Evolutionary conservation across 2,113 vertebrate species (phyloP).

Genomic region (Anoplopoma fimbria): DNA sequence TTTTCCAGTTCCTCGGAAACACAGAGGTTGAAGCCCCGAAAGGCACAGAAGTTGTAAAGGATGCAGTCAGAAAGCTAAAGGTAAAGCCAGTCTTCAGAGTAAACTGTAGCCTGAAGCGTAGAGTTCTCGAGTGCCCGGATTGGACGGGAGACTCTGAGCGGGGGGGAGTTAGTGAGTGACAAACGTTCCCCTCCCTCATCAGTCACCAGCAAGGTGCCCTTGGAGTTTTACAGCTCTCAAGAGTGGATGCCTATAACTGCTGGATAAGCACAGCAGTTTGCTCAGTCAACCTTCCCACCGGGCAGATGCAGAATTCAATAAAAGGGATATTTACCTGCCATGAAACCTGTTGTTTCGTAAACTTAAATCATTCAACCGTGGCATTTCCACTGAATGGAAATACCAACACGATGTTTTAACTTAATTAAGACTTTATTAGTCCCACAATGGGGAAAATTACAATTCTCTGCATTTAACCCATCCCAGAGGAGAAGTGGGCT

Average conservation of each 20-base stretch:
- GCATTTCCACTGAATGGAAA: background rate
- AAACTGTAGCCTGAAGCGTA: constrained; percentile 30
- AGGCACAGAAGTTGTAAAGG: constrained; percentile 96
- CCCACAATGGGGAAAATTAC: too few relatives aligned
- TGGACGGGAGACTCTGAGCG: constrained; percentile 19
- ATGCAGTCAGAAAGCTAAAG: constrained; percentile 97
- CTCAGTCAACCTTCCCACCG: background rate
- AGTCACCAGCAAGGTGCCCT: constrained; percentile 67
- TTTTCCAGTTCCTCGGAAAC: constrained; percentile 94
- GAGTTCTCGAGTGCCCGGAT: constrained; percentile 9
- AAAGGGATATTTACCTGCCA: constrained; percentile 21
- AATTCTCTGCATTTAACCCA: too few relatives aligned
- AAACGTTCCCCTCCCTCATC: constrained; percentile 36
- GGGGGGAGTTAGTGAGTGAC: constrained; percentile 41
- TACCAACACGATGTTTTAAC: background rate
- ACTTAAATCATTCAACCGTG: background rate
- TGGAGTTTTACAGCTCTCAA: constrained; percentile 36
- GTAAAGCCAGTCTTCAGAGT: constrained; percentile 76
- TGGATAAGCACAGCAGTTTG: constrained; percentile 29
- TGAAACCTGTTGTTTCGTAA: background rate
- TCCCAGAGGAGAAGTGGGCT: too few relatives aligned
- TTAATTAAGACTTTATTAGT: too few relatives aligned
- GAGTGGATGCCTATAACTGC: constrained; percentile 31
- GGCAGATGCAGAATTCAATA: constrained; percentile 24
- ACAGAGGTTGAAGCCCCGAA: constrained; percentile 98